Evolutionary conservation across 1,140 invertebrate genomes (phyloP).

Genomic region (Leguminivora glycinivorella): DNA sequence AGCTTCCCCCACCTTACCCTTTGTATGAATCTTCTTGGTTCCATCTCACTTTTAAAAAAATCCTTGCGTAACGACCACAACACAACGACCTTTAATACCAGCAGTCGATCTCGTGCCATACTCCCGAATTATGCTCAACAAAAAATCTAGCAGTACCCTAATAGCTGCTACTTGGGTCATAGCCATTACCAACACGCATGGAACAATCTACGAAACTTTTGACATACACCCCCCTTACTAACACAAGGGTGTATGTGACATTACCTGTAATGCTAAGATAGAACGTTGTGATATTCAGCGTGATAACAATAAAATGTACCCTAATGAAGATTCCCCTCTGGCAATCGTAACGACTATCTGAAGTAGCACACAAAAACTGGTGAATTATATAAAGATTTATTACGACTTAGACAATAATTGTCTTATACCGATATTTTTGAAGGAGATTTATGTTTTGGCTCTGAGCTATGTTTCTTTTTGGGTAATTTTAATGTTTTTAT

Average conservation of each 20-base stretch:
- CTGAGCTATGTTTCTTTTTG: slow-evolving; percentile 47
- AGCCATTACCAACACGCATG: slow-evolving; percentile 16
- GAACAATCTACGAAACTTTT: slow-evolving; percentile 27
- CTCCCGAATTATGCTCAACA: slow-evolving; percentile 7
- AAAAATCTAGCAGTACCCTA: slow-evolving; percentile 3
- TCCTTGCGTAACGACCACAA: not conserved
- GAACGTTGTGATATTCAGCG: slow-evolving; percentile 18
- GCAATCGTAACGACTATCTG: slow-evolving; percentile 70
- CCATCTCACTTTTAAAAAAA: too few species aligned
- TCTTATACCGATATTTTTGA: slow-evolving; percentile 56
- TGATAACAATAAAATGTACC: slow-evolving; percentile 50
- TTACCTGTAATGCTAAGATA: not conserved
- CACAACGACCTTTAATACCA: not conserved
- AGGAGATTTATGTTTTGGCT: slow-evolving; percentile 66
- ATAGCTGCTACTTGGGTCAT: slow-evolving; percentile 25
- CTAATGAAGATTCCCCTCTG: slow-evolving; percentile 72
- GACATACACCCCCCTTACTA: not conserved
- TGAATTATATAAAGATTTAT: slow-evolving; percentile 74
- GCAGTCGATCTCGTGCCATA: slow-evolving; percentile 3
- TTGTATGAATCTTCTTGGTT: too few species aligned
- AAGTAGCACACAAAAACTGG: slow-evolving; percentile 67
- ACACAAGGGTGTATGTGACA: not conserved
- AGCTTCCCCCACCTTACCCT: too few species aligned
- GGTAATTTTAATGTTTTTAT: slow-evolving; percentile 37
- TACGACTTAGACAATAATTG: slow-evolving; percentile 64